Conservation (phyloP, 1,140 invertebrate species). For the Stegodyphus dumicola region DNA sequence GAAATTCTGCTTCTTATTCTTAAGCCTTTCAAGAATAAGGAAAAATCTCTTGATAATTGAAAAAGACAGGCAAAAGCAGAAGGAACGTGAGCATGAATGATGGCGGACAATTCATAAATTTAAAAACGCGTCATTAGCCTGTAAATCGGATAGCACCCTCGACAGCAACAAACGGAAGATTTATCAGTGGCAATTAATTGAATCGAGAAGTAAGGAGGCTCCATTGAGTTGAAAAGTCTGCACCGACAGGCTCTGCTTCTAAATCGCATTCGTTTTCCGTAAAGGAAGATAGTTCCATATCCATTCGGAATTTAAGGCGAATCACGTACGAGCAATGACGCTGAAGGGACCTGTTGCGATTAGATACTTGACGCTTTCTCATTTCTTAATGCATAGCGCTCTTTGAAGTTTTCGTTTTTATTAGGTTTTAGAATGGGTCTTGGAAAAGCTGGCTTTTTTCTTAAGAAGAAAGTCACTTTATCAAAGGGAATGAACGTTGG, state of each 20-base stretch:
- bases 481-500: too few relatives aligned
- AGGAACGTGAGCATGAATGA: too few relatives aligned
- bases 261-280: neutral
- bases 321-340: conserved; percentile 15
- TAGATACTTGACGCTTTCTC: conserved; percentile 33
- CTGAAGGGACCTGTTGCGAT: conserved; percentile 34
- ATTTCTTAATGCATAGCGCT: conserved; percentile 29
- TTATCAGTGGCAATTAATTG: conserved; percentile 31
- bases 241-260: neutral
- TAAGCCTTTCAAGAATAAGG: too few relatives aligned
- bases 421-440: too few relatives aligned
- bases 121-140: too few relatives aligned
- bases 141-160: too few relatives aligned
- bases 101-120: too few relatives aligned
- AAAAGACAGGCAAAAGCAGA: too few relatives aligned
- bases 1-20: too few relatives aligned
- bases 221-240: neutral
- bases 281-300: neutral
- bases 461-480: too few relatives aligned
- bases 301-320: conserved; percentile 4
- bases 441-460: too few relatives aligned
- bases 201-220: neutral
- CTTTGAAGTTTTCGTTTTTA: neutral
- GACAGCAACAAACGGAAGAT: neutral
- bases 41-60: too few relatives aligned